Base-by-base conservation (phyloP, 2,888 invertebrate species). In the Erebia palarica region DNA sequence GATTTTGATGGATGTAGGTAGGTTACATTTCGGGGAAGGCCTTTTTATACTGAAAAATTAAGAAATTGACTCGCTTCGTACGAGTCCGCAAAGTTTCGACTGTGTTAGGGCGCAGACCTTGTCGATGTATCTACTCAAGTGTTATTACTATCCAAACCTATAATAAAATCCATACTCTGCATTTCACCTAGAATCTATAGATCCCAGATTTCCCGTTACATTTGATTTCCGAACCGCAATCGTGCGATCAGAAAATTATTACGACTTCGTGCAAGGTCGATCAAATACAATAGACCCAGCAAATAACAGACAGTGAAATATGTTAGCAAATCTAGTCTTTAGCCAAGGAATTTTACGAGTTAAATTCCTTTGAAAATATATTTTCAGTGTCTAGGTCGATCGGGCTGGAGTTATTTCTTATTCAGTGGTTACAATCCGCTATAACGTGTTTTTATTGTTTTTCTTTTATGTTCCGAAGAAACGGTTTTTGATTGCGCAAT, bases 201-300 rank as follows among this genome's bases (percentile, higher is more conserved):
- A 18, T 55, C 55, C 55, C 36, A 59, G 47, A 16, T 2, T 47
- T 72, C 84, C 81, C 90, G 55, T 55, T 55, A 55, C 90, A 90
- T 91, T 90, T 81, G 86, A 87, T 89, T 86, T 83, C 80, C 81
- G 83, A 82, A 84, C 86, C 85, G 85, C 86, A 85, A 85, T 82
- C 79, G 80, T 81, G 78, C 83, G 82, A 88, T 87, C 84, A 84
- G 83, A 80, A 81, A 84, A 86, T 90, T 87, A 89, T 89, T 88
- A 81, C 72, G 75, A 73, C 76, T 77, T 75, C 75, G 78, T 77
- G 76, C 75, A 77, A 77, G 78, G 76, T 77, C 78, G 75, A 67
- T 67, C 68, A 60, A 73, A 71, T 70, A 74, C 70, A 71, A 71
- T 53, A 36, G 63, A 42, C 55, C 55, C 3, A 16, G 7, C 18